Percentiles rank a stretch among this genome's conserved stretches.
Evolutionary conservation across 2,113 vertebrate species (phyloP).

Genomic region (Crotalus helleri): DNA sequence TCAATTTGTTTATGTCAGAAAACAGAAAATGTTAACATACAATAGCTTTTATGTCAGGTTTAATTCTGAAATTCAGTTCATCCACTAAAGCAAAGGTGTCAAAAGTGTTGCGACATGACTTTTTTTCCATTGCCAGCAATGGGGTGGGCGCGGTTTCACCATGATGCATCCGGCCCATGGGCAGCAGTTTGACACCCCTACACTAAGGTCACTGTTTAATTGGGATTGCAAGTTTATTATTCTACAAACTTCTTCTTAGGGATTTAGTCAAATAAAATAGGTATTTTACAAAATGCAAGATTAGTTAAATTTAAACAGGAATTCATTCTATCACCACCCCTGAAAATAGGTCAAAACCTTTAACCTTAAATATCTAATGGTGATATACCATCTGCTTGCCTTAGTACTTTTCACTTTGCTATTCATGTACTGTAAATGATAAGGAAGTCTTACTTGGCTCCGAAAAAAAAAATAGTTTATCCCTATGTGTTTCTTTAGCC

Average conservation of each 20-base stretch:
- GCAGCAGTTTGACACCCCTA: too few relatives aligned
- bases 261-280: slow-evolving; percentile 31
- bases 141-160: too few relatives aligned
- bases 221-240: slow-evolving; percentile 2
- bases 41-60: slow-evolving; percentile 44
- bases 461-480: not conserved
- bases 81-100: not conserved
- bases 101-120: too few relatives aligned
- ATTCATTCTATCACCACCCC: not conserved
- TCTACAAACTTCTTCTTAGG: slow-evolving; percentile 17
- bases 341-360: slow-evolving; percentile 45
- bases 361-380: slow-evolving; percentile 16
- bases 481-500: not conserved
- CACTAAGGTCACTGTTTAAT: slow-evolving; percentile 2
- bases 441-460: not conserved
- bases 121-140: too few relatives aligned
- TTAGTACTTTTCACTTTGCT: slow-evolving; percentile 27
- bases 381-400: slow-evolving; percentile 70
- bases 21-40: slow-evolving; percentile 33
- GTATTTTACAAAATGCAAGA: slow-evolving; percentile 28
- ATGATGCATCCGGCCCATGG: too few relatives aligned
- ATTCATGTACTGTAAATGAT: not conserved
- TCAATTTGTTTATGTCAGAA: slow-evolving; percentile 33
- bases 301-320: slow-evolving; percentile 45
- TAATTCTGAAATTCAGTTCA: slow-evolving; percentile 28